Percentiles rank a stretch among this genome's conserved stretches.
phyloP scores from a whole-genome alignment of 2,113 vertebrate genomes.

The Pteruthius melanotis region DNA sequence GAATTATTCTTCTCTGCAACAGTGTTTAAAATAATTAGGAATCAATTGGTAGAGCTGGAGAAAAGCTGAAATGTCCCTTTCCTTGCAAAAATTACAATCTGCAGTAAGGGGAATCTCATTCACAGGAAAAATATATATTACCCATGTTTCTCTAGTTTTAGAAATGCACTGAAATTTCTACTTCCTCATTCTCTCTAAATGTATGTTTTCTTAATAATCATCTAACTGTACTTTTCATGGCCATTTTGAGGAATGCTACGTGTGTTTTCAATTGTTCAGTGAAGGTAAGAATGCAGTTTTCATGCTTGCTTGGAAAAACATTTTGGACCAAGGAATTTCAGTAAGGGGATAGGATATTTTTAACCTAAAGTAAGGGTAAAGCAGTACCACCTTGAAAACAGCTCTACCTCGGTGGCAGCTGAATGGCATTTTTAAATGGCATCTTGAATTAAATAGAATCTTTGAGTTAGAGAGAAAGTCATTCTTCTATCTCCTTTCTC shows the following conservation, averaged over 20 bases:
- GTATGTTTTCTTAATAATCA: background rate
- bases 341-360: background rate
- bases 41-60: background rate
- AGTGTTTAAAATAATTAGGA: background rate
- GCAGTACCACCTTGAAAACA: background rate
- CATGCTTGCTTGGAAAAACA: background rate
- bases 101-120: background rate
- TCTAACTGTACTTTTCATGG: background rate
- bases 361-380: background rate
- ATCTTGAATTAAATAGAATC: background rate
- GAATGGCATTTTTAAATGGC: background rate
- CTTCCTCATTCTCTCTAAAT: background rate
- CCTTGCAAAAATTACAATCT: background rate
- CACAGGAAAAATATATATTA: background rate
- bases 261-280: background rate
- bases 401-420: background rate
- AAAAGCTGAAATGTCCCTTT: background rate
- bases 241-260: background rate
- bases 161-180: background rate
- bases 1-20: background rate
- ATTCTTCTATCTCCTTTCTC: background rate
- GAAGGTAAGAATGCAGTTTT: background rate
- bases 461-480: background rate
- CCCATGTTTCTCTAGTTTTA: background rate
- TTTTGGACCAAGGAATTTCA: background rate